Percentiles rank a stretch among this genome's conserved stretches.
Conservation (phyloP, 2,888 invertebrate species). For the Tortricodes alternella region DNA sequence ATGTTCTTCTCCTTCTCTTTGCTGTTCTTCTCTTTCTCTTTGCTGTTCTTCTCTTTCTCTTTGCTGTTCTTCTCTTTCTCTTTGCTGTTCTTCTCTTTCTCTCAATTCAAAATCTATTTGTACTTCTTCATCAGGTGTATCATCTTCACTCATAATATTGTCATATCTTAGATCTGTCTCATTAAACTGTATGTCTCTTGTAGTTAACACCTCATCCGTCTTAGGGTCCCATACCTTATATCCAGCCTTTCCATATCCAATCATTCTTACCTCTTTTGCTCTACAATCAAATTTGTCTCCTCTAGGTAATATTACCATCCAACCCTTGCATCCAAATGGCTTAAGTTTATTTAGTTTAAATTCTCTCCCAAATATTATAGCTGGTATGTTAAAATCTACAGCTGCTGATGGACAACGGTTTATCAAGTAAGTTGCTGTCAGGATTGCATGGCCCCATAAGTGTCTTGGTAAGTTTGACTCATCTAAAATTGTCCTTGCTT, state of each 20-base stretch:
- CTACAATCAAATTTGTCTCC: conserved; percentile 17
- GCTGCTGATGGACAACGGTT: conserved; percentile 32
- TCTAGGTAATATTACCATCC: conserved; percentile 25
- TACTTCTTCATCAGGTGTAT: too few species aligned
- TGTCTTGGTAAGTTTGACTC: conserved; percentile 31
- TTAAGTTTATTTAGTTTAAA: conserved; percentile 6
- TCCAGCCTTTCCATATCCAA: conserved; percentile 30
- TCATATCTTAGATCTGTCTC: conserved; percentile 13
- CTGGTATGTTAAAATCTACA: conserved; percentile 17
- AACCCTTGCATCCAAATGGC: conserved; percentile 31
- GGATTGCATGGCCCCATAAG: conserved; percentile 34
- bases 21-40: too few species aligned
- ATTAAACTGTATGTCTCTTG: conserved; percentile 25
- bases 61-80: too few species aligned
- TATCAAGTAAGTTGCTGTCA: conserved; percentile 27
- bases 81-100: conserved; percentile 12
- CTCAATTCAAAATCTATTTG: not conserved
- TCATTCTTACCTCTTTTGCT: conserved; percentile 28
- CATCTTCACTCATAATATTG: conserved; percentile 1
- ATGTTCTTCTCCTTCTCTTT: not conserved
- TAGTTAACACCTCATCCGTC: conserved; percentile 2
- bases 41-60: too few species aligned
- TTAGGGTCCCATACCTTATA: conserved; percentile 30
- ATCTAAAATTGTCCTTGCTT: conserved; percentile 24
- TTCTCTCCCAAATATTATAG: conserved; percentile 14